These are phyloP conservation scores for Globicephala melas DNA, from an alignment of 2,113 vertebrate genomes.

Conservation along the genomic window DNA sequence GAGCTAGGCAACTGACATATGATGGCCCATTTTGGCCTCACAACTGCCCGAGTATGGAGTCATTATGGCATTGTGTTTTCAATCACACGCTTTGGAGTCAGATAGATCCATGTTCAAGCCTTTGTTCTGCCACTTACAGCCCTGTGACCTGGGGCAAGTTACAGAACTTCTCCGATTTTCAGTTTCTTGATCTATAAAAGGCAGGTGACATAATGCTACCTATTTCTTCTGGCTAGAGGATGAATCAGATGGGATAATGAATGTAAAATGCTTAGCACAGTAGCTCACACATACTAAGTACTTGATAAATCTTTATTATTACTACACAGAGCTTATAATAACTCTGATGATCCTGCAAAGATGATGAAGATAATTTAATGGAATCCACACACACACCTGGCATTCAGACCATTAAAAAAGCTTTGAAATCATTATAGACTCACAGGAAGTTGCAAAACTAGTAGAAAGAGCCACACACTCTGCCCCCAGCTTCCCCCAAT, in stretches of 20 bases:
- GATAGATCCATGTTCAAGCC: neutral
- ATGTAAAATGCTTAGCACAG: constrained; percentile 19
- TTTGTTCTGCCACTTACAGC: neutral
- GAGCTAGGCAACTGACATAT: neutral
- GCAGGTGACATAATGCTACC: neutral
- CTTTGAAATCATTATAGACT: constrained; percentile 36
- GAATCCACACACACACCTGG: neutral
- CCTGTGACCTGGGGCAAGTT: neutral
- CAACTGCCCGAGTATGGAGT: neutral
- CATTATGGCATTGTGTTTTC: neutral
- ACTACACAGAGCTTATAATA: neutral
- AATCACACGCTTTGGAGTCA: neutral
- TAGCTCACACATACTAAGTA: neutral
- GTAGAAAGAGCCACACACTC: neutral
- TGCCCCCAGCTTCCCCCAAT: neutral
- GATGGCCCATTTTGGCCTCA: neutral
- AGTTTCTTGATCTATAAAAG: constrained; percentile 22
- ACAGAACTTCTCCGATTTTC: neutral
- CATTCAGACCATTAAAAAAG: neutral
- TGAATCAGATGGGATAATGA: neutral
- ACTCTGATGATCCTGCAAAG: neutral
- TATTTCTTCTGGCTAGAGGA: neutral
- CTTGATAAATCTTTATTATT: constrained; percentile 19
- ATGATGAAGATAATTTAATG: constrained; percentile 31
- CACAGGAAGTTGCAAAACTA: constrained; percentile 29